A percentile compares a stretch with the other conserved stretches of the same genome.
These are phyloP conservation scores for Danaus melanippus DNA, from an alignment of 1,140 invertebrate species.

Conservation along the genomic window DNA sequence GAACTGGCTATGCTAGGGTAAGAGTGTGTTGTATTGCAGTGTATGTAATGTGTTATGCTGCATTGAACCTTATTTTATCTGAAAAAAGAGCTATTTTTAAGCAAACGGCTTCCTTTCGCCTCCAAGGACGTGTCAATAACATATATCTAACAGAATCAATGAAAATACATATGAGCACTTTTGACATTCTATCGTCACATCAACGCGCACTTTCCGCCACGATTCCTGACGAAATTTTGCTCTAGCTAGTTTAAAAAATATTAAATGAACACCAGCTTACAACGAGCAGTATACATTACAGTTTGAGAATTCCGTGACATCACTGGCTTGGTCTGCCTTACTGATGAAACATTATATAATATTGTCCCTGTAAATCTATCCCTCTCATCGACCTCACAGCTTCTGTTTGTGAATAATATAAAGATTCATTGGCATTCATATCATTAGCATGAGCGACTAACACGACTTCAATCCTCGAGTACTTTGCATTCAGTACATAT, in stretches of 20 bases:
- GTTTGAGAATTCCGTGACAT: constrained; percentile 5
- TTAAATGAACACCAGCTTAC: no score
- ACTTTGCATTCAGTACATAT: constrained; percentile 70
- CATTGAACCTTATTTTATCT: constrained; percentile 20
- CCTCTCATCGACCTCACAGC: constrained; percentile 32
- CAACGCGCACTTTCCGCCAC: no score
- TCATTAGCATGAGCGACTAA: constrained; percentile 62
- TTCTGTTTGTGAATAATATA: constrained; percentile 64
- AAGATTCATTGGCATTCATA: constrained; percentile 37
- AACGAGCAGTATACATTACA: neutral
- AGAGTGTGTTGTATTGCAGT: constrained; percentile 64
- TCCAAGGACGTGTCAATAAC: no score
- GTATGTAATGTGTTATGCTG: constrained; percentile 55
- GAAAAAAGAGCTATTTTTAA: neutral
- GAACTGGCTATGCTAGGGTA: constrained; percentile 70
- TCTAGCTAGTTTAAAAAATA: no score
- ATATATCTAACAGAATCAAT: no score
- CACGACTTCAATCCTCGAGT: constrained; percentile 34
- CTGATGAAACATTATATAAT: constrained; percentile 57
- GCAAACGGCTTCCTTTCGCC: constrained; percentile 14
- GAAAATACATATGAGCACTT: no score
- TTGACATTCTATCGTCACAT: no score
- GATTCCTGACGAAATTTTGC: no score
- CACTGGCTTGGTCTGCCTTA: constrained; percentile 53
- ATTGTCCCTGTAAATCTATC: constrained; percentile 44